These are phyloP conservation scores for Hyphantria cunea DNA, from an alignment of 1,140 invertebrate species.

Conservation along the genomic window DNA sequence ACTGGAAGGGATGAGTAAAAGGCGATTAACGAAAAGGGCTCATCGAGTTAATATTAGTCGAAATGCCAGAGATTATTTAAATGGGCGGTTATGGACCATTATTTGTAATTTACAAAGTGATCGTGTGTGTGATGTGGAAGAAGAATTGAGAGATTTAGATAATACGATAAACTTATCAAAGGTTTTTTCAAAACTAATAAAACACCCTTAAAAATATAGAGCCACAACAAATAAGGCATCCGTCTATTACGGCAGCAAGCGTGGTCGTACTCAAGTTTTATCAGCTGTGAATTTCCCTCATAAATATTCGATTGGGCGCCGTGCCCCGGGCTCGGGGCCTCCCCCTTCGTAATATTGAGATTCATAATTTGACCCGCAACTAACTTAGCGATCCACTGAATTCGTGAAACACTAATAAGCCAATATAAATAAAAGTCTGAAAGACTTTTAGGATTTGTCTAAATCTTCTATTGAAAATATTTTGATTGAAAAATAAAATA, in stretches of 20 bases:
- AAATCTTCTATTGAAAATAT: neutral
- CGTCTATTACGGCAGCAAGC: constrained; percentile 49
- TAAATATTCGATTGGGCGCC: constrained; percentile 73
- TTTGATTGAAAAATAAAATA: neutral
- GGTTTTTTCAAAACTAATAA: constrained; percentile 1
- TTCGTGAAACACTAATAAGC: constrained; percentile 44
- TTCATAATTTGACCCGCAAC: constrained; percentile 67
- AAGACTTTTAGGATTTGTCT: constrained; percentile 1
- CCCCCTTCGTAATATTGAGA: constrained; percentile 61
- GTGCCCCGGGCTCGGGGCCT: constrained; percentile 32
- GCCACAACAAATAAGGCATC: constrained; percentile 41
- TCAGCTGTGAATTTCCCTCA: constrained; percentile 77
- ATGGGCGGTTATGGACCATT: neutral
- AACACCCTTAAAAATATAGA: constrained; percentile 20
- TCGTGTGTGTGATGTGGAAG: neutral
- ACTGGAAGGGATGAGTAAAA: constrained; percentile 1
- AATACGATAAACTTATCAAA: constrained; percentile 1
- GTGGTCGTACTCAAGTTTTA: constrained; percentile 55
- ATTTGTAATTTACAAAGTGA: constrained; percentile 1
- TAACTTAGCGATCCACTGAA: constrained; percentile 49
- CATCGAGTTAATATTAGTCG: neutral
- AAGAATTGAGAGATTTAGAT: neutral
- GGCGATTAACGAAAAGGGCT: constrained; percentile 4
- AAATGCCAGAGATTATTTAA: constrained; percentile 22
- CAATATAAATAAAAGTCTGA: constrained; percentile 25